These are phyloP conservation scores for Phaenicophaeus curvirostris DNA, from an alignment of 2,797 vertebrate genomes.

Conservation along the genomic window DNA sequence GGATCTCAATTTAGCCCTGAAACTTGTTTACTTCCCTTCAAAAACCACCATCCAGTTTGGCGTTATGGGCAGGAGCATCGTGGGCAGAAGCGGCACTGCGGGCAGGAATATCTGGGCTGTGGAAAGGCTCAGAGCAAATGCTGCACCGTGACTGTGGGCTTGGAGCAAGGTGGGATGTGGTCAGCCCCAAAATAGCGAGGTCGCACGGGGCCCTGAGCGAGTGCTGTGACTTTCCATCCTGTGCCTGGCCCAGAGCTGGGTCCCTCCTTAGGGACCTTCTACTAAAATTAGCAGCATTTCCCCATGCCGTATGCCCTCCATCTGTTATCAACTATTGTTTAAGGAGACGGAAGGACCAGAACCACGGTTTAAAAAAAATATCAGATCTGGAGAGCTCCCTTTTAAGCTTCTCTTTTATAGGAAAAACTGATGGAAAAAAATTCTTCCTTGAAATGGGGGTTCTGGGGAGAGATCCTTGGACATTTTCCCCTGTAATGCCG, in stretches of 20 bases:
- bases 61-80: not conserved
- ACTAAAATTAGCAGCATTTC: constrained; percentile 18
- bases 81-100: not conserved
- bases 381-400: not conserved
- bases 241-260: not conserved
- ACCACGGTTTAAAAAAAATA: not conserved
- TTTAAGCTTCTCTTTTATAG: not conserved
- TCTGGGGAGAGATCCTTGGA: not conserved
- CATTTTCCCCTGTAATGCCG: not conserved
- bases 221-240: constrained; percentile 44
- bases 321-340: constrained; percentile 2
- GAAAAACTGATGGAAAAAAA: not conserved
- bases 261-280: not conserved
- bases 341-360: not conserved
- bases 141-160: not conserved
- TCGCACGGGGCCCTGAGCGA: not conserved
- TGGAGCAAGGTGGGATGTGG: not conserved
- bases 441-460: not conserved
- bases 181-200: constrained; percentile 29
- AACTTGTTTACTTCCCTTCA: constrained; percentile 46
- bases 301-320: rapidly evolving
- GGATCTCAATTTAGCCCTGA: constrained; percentile 9
- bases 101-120: constrained; percentile 13
- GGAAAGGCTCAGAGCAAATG: not conserved
- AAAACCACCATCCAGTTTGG: not conserved